phyloP scores from a whole-genome alignment of 2,797 vertebrate species.

The Vireo griseus region DNA sequence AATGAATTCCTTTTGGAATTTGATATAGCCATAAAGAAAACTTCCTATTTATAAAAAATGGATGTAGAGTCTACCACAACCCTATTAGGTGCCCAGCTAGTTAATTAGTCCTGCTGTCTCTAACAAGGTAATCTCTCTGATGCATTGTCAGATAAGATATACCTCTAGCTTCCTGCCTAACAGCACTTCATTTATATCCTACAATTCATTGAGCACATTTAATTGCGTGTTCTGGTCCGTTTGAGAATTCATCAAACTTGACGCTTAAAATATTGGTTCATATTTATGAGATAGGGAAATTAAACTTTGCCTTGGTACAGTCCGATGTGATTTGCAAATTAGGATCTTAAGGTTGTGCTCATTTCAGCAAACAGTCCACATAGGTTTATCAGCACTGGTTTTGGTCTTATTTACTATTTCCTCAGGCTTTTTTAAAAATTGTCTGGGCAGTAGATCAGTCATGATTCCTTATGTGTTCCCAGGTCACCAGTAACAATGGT shows the following conservation, averaged over 20 bases:
- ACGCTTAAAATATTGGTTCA: neutral
- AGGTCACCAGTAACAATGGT: neutral
- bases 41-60: neutral
- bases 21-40: neutral
- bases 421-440: neutral
- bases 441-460: neutral
- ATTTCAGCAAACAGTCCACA: neutral
- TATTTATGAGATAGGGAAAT: neutral
- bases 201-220: rapidly evolving
- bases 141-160: neutral
- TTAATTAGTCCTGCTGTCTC: neutral
- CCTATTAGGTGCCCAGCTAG: neutral
- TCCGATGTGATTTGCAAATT: neutral
- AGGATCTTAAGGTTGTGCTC: neutral
- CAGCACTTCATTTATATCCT: neutral
- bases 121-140: neutral
- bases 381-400: neutral
- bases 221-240: neutral
- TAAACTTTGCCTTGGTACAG: neutral
- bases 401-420: neutral
- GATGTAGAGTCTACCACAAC: neutral
- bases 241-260: neutral
- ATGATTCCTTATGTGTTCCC: neutral
- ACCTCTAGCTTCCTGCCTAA: neutral
- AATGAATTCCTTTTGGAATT: neutral